Conservation (phyloP, 2,797 vertebrate genomes). For the Anguilla anguilla region DNA sequence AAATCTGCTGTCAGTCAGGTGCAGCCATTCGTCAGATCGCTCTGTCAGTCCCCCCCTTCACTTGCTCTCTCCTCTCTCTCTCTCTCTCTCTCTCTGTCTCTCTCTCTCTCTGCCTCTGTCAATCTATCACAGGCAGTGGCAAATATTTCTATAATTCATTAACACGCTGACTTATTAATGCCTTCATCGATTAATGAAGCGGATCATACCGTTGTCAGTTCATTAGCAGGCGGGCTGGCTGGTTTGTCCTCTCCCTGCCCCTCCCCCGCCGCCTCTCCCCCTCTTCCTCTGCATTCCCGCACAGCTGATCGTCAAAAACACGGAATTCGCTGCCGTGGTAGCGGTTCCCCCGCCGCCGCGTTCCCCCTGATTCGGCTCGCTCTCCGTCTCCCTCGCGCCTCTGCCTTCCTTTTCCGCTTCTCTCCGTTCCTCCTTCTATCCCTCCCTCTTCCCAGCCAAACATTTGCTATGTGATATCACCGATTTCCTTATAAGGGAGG, state of each 20-base stretch:
- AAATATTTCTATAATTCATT: constrained; percentile 35
- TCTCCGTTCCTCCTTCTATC: constrained; percentile 24
- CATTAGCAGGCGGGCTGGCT: constrained; percentile 57
- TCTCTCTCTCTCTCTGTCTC: constrained; percentile 36
- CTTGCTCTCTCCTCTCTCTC: constrained; percentile 47
- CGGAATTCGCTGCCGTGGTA: constrained; percentile 44
- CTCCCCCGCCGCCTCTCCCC: constrained; percentile 51
- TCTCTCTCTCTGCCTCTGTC: constrained; percentile 45
- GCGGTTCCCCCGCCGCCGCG: constrained; percentile 33
- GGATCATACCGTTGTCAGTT: constrained; percentile 72
- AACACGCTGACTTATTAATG: constrained; percentile 31
- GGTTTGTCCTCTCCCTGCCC: constrained; percentile 60
- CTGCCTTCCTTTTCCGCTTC: constrained; percentile 16
- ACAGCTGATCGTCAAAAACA: constrained; percentile 53
- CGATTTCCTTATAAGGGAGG: constrained; percentile 70
- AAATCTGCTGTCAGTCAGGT: constrained; percentile 42
- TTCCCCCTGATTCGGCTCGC: constrained; percentile 41
- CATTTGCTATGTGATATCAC: constrained; percentile 79
- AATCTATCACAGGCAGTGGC: neutral
- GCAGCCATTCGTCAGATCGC: constrained; percentile 53
- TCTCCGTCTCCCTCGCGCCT: constrained; percentile 16
- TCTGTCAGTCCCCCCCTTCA: constrained; percentile 27
- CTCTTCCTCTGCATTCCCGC: constrained; percentile 52
- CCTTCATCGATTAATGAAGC: constrained; percentile 55
- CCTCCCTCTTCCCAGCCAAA: constrained; percentile 65